A percentile compares a stretch with the other conserved stretches of the same genome.
Evolutionary conservation across 2,113 vertebrate genomes (phyloP).

Genomic region (Coracopsis vasa): DNA sequence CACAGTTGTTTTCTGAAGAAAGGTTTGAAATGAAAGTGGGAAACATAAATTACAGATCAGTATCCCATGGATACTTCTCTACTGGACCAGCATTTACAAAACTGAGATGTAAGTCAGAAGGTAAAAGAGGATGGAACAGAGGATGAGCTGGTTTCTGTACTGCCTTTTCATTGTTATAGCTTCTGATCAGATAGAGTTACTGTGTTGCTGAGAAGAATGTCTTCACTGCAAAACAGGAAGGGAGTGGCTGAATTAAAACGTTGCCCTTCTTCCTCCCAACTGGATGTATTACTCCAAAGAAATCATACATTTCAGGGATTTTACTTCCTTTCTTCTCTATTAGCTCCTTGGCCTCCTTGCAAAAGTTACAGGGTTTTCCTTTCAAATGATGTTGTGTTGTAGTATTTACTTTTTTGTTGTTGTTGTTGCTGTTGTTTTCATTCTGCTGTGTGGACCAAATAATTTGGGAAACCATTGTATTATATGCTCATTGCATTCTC

Average conservation of each 20-base stretch:
- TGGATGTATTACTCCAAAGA: background rate
- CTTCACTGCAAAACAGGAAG: background rate
- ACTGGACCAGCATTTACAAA: background rate
- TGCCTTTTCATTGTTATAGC: background rate
- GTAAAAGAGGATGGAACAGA: background rate
- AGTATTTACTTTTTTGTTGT: background rate
- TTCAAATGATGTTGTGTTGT: background rate
- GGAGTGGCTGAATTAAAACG: background rate
- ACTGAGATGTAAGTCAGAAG: background rate
- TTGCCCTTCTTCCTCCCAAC: background rate
- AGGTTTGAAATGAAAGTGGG: background rate
- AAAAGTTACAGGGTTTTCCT: background rate
- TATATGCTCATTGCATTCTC: background rate
- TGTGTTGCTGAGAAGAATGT: background rate
- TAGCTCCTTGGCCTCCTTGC: background rate
- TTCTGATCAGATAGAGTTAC: background rate
- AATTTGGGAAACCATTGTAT: background rate
- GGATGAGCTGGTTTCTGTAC: background rate
- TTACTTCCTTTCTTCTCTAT: background rate
- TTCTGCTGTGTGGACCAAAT: background rate
- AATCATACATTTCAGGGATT: background rate
- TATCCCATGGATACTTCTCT: background rate
- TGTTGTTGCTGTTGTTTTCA: background rate
- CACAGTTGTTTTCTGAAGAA: background rate
- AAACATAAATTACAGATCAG: background rate